These are phyloP conservation scores for Hydrozoanthus gracilis DNA, from an alignment of 92 coral and sea anemone genomes.

Conservation along the genomic window DNA sequence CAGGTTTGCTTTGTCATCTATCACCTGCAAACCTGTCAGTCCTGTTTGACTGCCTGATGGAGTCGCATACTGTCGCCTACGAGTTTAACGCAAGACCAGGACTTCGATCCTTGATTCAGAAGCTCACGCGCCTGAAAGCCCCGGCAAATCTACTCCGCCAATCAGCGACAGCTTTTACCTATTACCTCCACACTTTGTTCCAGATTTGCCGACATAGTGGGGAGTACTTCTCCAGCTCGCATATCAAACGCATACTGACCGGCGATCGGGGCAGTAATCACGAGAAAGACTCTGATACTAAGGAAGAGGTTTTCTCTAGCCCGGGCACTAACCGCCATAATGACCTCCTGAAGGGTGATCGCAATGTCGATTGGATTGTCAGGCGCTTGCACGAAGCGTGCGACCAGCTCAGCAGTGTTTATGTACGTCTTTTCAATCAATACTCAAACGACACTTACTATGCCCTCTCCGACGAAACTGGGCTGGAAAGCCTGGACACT, in stretches of 20 bases:
- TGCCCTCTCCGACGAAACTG: constrained; percentile 64
- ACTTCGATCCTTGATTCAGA: constrained; percentile 90
- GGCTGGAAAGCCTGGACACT: constrained; percentile 67
- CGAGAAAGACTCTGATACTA: constrained; percentile 61
- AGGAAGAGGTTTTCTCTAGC: constrained; percentile 68
- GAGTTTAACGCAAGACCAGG: constrained; percentile 98
- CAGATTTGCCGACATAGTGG: constrained; percentile 98
- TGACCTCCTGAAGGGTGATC: constrained; percentile 87
- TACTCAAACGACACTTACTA: constrained; percentile 75
- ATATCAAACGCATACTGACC: constrained; percentile 92
- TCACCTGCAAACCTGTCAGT: constrained; percentile 96
- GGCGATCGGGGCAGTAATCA: constrained; percentile 87
- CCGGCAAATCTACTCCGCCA: constrained; percentile 98
- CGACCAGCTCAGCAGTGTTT: constrained; percentile 95
- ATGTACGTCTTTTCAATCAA: constrained; percentile 87
- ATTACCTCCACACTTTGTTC: constrained; percentile 93
- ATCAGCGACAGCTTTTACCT: constrained; percentile 94
- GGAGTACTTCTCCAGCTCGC: constrained; percentile 95
- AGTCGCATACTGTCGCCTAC: constrained; percentile 96
- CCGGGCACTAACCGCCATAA: constrained; percentile 75
- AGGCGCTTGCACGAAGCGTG: constrained; percentile 96
- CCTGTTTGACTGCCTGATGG: constrained; percentile 97
- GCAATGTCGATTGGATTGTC: constrained; percentile 97
- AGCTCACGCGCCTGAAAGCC: constrained; percentile 87
- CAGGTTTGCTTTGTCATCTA: constrained; percentile 89